Evolutionary conservation across 2,888 invertebrate genomes (phyloP).

Genomic region (Sinotaia quadrata): DNA sequence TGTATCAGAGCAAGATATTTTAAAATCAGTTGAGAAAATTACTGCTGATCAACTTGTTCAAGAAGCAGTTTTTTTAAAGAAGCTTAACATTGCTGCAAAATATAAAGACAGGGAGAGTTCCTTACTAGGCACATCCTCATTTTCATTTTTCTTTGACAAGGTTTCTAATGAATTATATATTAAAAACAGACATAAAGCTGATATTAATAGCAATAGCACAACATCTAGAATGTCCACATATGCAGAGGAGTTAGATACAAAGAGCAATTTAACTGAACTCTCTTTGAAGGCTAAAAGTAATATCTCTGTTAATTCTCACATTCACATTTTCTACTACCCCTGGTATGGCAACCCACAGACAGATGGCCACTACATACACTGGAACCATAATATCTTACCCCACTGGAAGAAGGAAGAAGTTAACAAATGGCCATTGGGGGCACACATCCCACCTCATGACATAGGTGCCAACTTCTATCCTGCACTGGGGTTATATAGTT

Average conservation of each 20-base stretch:
- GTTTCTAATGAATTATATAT: too few relatives aligned
- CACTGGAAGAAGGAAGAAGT: slow-evolving; percentile 70
- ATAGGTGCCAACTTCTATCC: slow-evolving; percentile 76
- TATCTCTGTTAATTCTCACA: slow-evolving; percentile 56
- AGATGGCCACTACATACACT: slow-evolving; percentile 70
- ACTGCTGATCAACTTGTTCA: background rate
- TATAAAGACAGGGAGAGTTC: background rate
- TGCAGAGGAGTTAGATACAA: background rate
- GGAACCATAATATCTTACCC: slow-evolving; percentile 71
- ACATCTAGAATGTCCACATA: background rate
- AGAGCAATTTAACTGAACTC: background rate
- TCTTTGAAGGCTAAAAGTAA: background rate
- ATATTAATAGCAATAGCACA: background rate
- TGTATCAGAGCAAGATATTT: background rate
- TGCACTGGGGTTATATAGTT: slow-evolving; percentile 76
- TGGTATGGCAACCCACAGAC: slow-evolving; percentile 71
- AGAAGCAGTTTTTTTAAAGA: background rate
- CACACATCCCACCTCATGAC: slow-evolving; percentile 76
- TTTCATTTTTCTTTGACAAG: too few relatives aligned
- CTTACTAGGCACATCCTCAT: too few relatives aligned
- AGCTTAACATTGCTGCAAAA: background rate
- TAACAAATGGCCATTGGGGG: slow-evolving; percentile 73
- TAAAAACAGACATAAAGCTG: too few relatives aligned
- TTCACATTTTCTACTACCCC: slow-evolving; percentile 73
- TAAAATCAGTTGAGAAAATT: background rate